These are phyloP conservation scores for Grapholita molesta DNA, from an alignment of 1,140 invertebrate species.

Conservation along the genomic window DNA sequence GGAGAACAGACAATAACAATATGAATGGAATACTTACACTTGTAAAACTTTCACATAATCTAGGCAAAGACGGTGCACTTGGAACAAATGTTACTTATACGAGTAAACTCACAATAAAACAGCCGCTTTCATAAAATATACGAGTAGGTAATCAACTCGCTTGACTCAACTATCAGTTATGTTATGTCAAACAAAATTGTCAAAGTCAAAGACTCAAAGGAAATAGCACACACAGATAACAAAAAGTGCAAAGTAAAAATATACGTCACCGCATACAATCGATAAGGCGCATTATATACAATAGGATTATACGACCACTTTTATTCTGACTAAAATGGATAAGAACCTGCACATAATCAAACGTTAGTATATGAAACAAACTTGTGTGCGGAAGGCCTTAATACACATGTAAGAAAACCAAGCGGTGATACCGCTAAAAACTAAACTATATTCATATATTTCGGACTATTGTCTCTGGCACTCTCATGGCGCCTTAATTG, in stretches of 20 bases:
- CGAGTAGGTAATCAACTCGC: conserved; percentile 7
- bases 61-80: neutral
- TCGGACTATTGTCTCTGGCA: too few species aligned
- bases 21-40: neutral
- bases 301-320: neutral
- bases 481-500: too few species aligned
- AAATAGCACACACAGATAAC: neutral
- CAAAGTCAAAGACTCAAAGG: neutral
- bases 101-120: neutral
- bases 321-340: too few species aligned
- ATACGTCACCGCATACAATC: neutral
- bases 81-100: neutral
- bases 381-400: too few species aligned
- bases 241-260: neutral
- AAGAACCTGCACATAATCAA: too few species aligned
- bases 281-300: neutral
- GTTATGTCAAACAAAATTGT: conserved; percentile 10
- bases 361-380: too few species aligned
- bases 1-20: neutral
- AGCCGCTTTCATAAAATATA: conserved; percentile 6
- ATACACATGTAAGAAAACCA: too few species aligned
- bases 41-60: neutral
- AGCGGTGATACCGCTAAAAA: too few species aligned
- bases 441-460: too few species aligned
- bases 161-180: conserved; percentile 6